Evolutionary conservation across 2,113 vertebrate genomes (phyloP), one percentile per base, ranked within the genome.

Genomic region (Theristicus caerulescens): DNA sequence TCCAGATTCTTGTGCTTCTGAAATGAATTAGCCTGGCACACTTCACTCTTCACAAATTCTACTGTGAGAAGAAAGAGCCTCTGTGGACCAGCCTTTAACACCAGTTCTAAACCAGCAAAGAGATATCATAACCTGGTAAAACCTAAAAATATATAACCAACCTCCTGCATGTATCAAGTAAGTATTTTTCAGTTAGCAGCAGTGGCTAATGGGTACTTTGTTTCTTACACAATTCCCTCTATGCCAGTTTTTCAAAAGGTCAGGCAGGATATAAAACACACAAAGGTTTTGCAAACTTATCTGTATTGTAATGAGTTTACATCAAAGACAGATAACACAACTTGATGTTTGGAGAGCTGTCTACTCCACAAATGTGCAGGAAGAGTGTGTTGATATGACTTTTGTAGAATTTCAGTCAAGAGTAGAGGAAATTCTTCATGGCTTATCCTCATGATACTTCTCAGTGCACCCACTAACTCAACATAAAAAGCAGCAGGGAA

Each of bases 71-170:
- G 38, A 58, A 76, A 31, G 6, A 13, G 13, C 7, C 52, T 47
- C n/a, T 10, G 1, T 47, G 36, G 36, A 65, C 0, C 4, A 54
- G 46, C 4, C 32, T 78, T 69, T 49, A 61, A 42, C 4, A 2
- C 4, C 19, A 62, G 17, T 29, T 57, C 32, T 72, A 64, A 71
- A 89, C 3, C 13, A 54, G 25, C 7, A 58, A 58, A 86, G 21
- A 59, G 12, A 22, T 2, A 54, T 51, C 65, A 59, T 25, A 51
- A 26, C 47, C 32, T 62, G 34, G 10, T 51, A 32, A 81, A 66
- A 71, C 13, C 32, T 76, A 18, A 71, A 74, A 70, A 36, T 36
- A 51, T 7, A 31, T 22, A 70, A 46, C 21, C 22, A 58, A 3
- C 6, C 16, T 58, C 36, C n/a, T 78, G 34, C 32, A 7, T 14